Base-by-base conservation (phyloP, 2,797 vertebrate species). In the Scleropages formosus region DNA sequence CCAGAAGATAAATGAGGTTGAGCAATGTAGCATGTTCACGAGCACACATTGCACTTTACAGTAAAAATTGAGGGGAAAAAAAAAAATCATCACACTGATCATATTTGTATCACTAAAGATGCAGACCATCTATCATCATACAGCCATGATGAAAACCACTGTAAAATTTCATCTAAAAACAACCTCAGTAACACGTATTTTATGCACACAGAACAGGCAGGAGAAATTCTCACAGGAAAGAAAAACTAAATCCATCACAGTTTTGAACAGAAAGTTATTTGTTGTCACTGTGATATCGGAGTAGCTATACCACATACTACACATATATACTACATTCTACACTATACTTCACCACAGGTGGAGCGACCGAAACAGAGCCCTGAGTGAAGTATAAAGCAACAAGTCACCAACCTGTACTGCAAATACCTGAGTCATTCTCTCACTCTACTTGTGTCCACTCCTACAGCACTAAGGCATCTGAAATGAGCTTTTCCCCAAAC, bases 271-370 rank as follows among this genome's bases (percentile, higher is more conserved):
- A 46, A 8, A 20, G 46, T 11, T 56, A 46, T 46, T 56, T 27
- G 24, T 67, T 75, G 53, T 53, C 59, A 53, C 69, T 70, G 56
- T 15, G 49, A n/a, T 26, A 53, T 66, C 63, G 67, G 51, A 56
- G 59, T 59, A 10, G 26, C 64, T 75, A 75, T 53, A 49, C 31
- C 46, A 44, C 46, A 15, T 63, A 75, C 72, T 64, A 63, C 64
- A 51, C n/a, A n/a, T n/a, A n/a, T 46, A 15, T 63, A 75, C 72
- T 64, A 63, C 64, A 51, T 49, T 72, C 53, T 66, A 27, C 20
- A 51, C 22, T 27, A 27, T 44, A 63, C 27, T 26, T 62, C 60
- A 67, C 47, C 39, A 72, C 31, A 78, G 58, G 7, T 73, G 72
- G 68, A 61, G 39, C 12, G 24, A 44, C 15, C 46, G 10, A 26